These are phyloP conservation scores for Hypotaenidia okinawae DNA, from an alignment of 2,797 vertebrate genomes.

Conservation along the genomic window DNA sequence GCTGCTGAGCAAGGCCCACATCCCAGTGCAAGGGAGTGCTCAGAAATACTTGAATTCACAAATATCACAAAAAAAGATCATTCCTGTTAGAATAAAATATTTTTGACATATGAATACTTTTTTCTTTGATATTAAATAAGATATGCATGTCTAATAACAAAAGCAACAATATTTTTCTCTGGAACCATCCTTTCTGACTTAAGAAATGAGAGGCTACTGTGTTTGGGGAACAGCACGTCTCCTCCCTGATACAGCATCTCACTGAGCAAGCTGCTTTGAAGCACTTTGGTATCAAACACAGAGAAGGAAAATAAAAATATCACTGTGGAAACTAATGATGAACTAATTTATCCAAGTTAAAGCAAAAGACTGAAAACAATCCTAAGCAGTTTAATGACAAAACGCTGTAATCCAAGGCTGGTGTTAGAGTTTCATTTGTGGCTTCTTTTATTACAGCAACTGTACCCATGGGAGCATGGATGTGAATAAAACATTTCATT, in stretches of 20 bases:
- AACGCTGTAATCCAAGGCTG: neutral
- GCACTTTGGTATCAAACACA: neutral
- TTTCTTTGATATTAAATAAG: no score
- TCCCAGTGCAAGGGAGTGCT: neutral
- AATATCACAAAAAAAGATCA: neutral
- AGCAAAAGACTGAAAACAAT: neutral
- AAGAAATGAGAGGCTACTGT: neutral
- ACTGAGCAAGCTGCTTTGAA: neutral
- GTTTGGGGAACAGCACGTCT: neutral
- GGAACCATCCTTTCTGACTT: neutral
- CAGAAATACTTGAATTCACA: neutral
- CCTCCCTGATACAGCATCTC: neutral
- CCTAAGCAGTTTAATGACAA: constrained; percentile 17
- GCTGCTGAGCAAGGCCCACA: neutral
- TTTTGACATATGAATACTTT: no score
- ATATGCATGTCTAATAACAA: neutral
- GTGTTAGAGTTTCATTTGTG: neutral
- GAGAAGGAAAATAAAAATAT: neutral
- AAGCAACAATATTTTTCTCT: neutral
- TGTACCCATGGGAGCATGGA: neutral
- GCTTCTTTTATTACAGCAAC: constrained; percentile 11
- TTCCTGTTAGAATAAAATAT: neutral
- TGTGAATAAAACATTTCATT: constrained; percentile 29
- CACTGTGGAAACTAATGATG: neutral
- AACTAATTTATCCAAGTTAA: constrained; percentile 10